These are phyloP conservation scores for Gibbula magus DNA, from an alignment of 2,888 invertebrate genomes.

Conservation along the genomic window DNA sequence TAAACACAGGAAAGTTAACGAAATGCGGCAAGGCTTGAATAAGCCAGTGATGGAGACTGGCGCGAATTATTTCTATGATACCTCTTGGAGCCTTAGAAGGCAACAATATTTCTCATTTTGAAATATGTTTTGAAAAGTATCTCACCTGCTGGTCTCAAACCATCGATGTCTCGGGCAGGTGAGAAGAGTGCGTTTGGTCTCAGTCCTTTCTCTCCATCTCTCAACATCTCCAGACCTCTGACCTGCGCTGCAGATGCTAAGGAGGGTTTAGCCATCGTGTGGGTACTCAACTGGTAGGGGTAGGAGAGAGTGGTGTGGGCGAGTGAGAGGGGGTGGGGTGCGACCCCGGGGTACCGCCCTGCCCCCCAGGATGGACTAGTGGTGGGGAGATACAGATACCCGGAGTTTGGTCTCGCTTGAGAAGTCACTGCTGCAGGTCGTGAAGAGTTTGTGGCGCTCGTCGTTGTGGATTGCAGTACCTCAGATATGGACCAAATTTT, in stretches of 20 bases:
- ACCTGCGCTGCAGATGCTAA: constrained; percentile 39
- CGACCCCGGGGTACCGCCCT: constrained; percentile 56
- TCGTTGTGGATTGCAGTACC: constrained; percentile 49
- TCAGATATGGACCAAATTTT: constrained; percentile 66
- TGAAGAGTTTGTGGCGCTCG: constrained; percentile 37
- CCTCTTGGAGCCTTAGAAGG: too few relatives aligned
- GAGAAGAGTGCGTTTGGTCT: constrained; percentile 62
- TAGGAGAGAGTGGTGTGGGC: constrained; percentile 67
- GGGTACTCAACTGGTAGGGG: constrained; percentile 62
- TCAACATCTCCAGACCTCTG: constrained; percentile 15
- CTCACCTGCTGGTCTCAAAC: constrained; percentile 56
- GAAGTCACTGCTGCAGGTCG: constrained; percentile 44
- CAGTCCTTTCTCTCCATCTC: constrained; percentile 25
- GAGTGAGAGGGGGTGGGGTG: constrained; percentile 57
- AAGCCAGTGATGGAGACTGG: too few relatives aligned
- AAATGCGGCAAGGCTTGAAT: too few relatives aligned
- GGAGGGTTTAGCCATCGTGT: constrained; percentile 50
- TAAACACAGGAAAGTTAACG: too few relatives aligned
- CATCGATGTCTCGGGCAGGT: constrained; percentile 66
- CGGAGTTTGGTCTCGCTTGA: constrained; percentile 33
- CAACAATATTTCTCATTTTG: too few relatives aligned
- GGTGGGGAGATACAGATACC: constrained; percentile 56
- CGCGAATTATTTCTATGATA: too few relatives aligned
- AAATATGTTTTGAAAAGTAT: too few relatives aligned
- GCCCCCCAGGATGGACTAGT: constrained; percentile 49